Evolutionary conservation across 2,888 invertebrate species (phyloP).

Genomic region (Camptogramma bilineatum): DNA sequence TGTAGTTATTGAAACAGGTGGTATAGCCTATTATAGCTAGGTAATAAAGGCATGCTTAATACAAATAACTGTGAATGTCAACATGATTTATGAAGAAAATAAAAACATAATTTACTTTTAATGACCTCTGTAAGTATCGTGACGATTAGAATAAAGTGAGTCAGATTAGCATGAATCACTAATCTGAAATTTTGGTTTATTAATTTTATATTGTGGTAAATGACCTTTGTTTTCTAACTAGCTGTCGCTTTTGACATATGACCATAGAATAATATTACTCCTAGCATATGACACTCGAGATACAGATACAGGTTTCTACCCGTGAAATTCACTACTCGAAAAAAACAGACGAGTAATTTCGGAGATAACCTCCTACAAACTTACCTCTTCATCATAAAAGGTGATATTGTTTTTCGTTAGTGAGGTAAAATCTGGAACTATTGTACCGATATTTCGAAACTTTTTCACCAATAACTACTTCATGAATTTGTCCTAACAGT

Average conservation of each 20-base stretch:
- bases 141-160: background rate
- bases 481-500: no score
- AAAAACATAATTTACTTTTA: background rate
- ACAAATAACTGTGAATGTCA: background rate
- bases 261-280: no score
- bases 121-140: background rate
- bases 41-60: background rate
- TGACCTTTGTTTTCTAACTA: background rate
- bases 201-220: background rate
- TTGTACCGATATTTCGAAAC: no score
- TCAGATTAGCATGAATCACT: background rate
- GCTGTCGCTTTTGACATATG: background rate
- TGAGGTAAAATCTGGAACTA: no score
- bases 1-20: background rate
- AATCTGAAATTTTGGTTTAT: background rate
- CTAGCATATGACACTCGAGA: no score
- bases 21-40: background rate
- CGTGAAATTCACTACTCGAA: no score
- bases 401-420: no score
- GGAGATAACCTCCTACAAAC: no score
- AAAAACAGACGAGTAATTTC: no score
- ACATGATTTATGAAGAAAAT: background rate
- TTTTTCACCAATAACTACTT: no score
- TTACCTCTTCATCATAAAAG: no score
- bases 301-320: no score